These are phyloP conservation scores for Phyllotreta cruciferae DNA, from an alignment of 2,888 invertebrate genomes.

Conservation along the genomic window DNA sequence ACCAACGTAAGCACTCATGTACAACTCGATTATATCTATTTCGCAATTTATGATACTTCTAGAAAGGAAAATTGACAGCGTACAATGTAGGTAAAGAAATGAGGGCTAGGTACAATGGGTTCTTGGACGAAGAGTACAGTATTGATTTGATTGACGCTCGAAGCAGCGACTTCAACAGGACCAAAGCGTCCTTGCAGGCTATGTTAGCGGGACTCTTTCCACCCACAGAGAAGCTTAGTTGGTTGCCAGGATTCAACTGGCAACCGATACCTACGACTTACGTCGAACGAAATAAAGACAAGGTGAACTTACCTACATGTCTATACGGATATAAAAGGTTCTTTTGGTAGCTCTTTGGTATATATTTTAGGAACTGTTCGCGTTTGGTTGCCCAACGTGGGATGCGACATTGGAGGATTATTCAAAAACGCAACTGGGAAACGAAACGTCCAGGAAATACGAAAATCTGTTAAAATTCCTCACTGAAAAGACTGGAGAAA, in stretches of 20 bases:
- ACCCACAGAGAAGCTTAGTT: constrained; percentile 64
- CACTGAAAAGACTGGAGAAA: constrained; percentile 61
- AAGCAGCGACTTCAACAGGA: constrained; percentile 72
- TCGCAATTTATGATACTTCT: constrained; percentile 23
- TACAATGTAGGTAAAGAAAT: constrained; percentile 70
- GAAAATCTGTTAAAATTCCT: constrained; percentile 61
- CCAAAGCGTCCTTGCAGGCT: constrained; percentile 74
- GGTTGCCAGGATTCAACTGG: constrained; percentile 61
- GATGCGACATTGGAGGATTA: constrained; percentile 21
- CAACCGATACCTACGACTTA: constrained; percentile 50
- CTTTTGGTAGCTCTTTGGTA: background rate
- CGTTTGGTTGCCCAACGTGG: constrained; percentile 38
- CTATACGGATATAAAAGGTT: background rate
- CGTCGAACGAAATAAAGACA: constrained; percentile 40
- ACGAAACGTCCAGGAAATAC: constrained; percentile 57
- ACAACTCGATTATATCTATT: background rate
- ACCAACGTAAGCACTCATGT: constrained; percentile 68
- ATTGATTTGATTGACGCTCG: constrained; percentile 64
- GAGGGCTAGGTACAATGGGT: constrained; percentile 66
- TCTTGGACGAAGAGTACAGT: constrained; percentile 66
- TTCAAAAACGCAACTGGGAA: constrained; percentile 55
- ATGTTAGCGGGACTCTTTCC: constrained; percentile 74
- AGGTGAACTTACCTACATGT: constrained; percentile 30
- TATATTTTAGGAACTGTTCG: constrained; percentile 39
- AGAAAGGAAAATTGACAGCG: constrained; percentile 67